phyloP scores from a whole-genome alignment of 2,797 vertebrate genomes.

The Phrynocephalus vlangalii region DNA sequence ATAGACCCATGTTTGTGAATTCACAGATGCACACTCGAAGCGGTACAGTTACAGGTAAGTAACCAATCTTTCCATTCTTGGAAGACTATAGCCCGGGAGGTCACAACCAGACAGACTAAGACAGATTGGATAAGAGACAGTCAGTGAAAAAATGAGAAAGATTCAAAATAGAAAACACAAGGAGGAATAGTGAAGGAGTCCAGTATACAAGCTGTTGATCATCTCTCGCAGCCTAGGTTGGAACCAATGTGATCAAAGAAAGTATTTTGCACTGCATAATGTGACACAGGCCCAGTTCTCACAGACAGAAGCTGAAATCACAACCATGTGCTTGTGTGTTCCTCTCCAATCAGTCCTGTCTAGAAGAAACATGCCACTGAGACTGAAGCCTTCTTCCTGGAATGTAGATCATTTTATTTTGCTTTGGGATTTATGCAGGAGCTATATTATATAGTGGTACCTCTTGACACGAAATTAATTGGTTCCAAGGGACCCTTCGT shows the following conservation, averaged over 20 bases:
- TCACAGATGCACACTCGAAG: background rate
- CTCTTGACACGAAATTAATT: too few relatives aligned
- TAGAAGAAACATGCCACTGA: too few relatives aligned
- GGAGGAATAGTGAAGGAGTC: background rate
- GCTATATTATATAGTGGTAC: too few relatives aligned
- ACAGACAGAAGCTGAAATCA: background rate
- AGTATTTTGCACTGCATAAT: background rate
- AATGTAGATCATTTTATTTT: background rate
- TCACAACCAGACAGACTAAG: background rate
- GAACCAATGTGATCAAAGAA: background rate
- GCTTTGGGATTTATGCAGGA: too few relatives aligned
- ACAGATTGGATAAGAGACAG: background rate
- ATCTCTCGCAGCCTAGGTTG: background rate
- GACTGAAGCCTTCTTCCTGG: background rate
- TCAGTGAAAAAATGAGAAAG: background rate
- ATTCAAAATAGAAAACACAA: background rate
- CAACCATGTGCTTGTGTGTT: background rate
- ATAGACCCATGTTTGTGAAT: background rate
- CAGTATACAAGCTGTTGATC: background rate
- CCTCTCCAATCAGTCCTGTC: too few relatives aligned
- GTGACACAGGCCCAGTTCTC: background rate
- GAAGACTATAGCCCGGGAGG: background rate
- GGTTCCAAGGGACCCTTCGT: too few relatives aligned
- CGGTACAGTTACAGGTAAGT: background rate
- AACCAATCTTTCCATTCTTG: too few relatives aligned